Percentiles rank a stretch among this genome's conserved stretches.
phyloP scores from a whole-genome alignment of 2,113 vertebrate genomes.

The Pelmatolapia mariae region DNA sequence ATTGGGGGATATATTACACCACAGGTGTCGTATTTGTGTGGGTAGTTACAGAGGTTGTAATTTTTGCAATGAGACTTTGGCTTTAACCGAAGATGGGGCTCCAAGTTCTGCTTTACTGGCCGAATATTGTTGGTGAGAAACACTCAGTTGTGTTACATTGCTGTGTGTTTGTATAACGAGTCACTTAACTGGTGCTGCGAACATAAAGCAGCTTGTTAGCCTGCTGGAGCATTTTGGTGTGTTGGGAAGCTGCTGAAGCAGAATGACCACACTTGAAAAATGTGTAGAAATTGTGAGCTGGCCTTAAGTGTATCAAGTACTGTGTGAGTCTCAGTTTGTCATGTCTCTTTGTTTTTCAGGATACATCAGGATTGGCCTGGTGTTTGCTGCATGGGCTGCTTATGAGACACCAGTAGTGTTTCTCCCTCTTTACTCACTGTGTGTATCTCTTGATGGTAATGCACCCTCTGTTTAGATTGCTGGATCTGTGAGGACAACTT shows the following conservation, averaged over 20 bases:
- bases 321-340: background rate
- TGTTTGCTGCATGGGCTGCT: slow-evolving; percentile 41
- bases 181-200: background rate
- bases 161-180: background rate
- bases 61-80: background rate
- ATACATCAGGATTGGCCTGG: slow-evolving; percentile 51
- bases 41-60: background rate
- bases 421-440: slow-evolving; percentile 28
- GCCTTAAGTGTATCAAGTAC: background rate
- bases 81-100: background rate
- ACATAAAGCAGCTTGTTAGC: background rate
- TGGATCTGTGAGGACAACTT: background rate
- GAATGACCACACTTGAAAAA: background rate
- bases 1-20: background rate
- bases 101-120: slow-evolving; percentile 48
- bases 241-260: background rate
- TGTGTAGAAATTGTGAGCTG: background rate
- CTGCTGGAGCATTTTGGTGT: background rate
- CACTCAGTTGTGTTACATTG: background rate
- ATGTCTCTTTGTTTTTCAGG: slow-evolving; percentile 37
- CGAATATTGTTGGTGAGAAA: slow-evolving; percentile 51
- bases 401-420: slow-evolving; percentile 32
- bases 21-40: fast-evolving
- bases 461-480: background rate
- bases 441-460: slow-evolving; percentile 59